These are phyloP conservation scores for Solea senegalensis DNA, from an alignment of 2,113 vertebrate genomes.

Conservation along the genomic window DNA sequence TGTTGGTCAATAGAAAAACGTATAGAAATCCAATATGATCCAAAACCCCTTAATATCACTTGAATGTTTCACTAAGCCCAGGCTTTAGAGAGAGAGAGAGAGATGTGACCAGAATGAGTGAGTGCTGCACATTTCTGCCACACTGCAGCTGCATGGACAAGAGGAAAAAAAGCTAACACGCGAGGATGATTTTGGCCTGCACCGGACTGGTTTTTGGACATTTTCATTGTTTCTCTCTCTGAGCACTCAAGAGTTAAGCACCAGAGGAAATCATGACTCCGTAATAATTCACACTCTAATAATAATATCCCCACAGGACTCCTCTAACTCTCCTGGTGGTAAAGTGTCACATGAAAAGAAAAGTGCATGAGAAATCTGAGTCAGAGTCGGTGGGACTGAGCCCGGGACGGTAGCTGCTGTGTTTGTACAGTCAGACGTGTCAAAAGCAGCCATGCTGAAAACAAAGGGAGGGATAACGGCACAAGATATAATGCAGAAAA, in stretches of 20 bases:
- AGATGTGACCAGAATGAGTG: no score
- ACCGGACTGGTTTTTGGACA: background rate
- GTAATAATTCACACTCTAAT: conserved; percentile 19
- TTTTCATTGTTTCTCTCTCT: background rate
- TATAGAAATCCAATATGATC: no score
- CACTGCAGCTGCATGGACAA: no score
- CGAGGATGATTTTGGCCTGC: no score
- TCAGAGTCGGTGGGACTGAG: conserved; percentile 21
- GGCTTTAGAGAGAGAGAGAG: no score
- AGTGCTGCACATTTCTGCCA: no score
- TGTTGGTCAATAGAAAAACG: no score
- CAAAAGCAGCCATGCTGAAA: conserved; percentile 32
- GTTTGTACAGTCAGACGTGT: conserved; percentile 33
- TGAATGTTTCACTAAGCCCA: no score
- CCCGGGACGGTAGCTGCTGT: conserved; percentile 12
- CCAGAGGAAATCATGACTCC: conserved; percentile 16
- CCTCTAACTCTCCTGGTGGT: conserved; percentile 39
- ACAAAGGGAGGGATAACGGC: background rate
- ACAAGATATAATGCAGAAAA: background rate
- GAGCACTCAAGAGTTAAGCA: background rate
- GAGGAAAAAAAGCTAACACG: no score
- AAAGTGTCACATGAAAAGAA: conserved; percentile 47
- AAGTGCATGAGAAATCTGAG: conserved; percentile 19
- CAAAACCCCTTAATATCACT: no score
- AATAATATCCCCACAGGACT: conserved; percentile 35